Percentiles rank a stretch among this genome's conserved stretches.
phyloP scores from a whole-genome alignment of 2,113 vertebrate species.

The Scartelaos histophorus region DNA sequence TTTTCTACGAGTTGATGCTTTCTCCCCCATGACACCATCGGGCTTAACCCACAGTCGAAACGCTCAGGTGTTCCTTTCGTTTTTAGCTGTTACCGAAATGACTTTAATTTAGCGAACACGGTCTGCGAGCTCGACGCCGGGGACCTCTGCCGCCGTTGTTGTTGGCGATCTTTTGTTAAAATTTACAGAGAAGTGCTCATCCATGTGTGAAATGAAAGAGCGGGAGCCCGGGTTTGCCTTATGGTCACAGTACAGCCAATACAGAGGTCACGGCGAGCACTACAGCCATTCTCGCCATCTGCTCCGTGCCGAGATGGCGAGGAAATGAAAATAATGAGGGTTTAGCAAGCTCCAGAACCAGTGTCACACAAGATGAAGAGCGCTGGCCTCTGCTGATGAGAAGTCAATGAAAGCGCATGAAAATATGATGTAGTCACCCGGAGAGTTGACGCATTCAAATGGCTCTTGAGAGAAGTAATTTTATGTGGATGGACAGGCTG shows the following conservation, averaged over 20 bases:
- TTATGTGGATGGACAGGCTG: conserved; percentile 10
- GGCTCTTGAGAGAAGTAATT: conserved; percentile 19
- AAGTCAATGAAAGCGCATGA: conserved; percentile 19
- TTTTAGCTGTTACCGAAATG: neutral
- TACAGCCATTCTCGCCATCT: conserved; percentile 4
- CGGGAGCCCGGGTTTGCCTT: conserved; percentile 15
- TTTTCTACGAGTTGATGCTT: neutral
- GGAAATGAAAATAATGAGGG: conserved; percentile 15
- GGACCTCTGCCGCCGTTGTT: neutral
- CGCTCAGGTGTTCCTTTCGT: neutral
- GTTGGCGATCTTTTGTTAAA: conserved; percentile 33
- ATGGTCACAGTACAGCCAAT: conserved; percentile 2
- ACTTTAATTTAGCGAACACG: neutral
- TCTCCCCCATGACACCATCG: neutral
- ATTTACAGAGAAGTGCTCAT: conserved; percentile 30
- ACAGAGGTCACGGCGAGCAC: conserved; percentile 15
- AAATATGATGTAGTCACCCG: conserved; percentile 14
- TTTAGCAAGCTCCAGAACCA: neutral
- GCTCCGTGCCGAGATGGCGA: conserved; percentile 6
- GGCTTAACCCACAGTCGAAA: neutral
- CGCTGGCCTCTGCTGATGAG: conserved; percentile 5
- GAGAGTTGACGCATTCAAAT: conserved; percentile 16
- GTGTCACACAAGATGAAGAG: neutral
- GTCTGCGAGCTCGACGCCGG: neutral
- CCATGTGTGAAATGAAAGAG: conserved; percentile 43